Evolutionary conservation across 2,797 vertebrate species (phyloP), one percentile per base, ranked within the genome.

Genomic region (Eulemur albifrons): DNA sequence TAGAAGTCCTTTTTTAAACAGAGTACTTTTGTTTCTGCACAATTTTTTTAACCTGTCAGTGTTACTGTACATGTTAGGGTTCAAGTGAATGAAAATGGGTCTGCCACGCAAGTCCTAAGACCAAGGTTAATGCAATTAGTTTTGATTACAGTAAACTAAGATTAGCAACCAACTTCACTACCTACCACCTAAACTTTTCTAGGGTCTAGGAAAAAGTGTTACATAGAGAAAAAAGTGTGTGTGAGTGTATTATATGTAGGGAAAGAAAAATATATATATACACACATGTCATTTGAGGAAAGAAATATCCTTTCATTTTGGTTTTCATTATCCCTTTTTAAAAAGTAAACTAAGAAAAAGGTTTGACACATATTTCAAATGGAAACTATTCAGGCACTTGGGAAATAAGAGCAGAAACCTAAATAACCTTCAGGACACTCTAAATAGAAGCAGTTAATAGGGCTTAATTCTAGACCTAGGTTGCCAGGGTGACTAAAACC

Each of bases 401-500:
- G 84, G 72, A 75, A 92, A 54, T 75, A 75, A 63, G 32, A 82
- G 27, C 18, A 87, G 54, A 82, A 80, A 63, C 35, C 38, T 45
- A 32, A 1, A 80, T 80, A 45, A 79, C 25, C 32, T 95, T 86
- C 76, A 76, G 35, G n/a, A 77, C 12, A 13, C 40, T 95, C 7
- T 40, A 94, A 95, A 69, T 45, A 86, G 86, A 75, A 45, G 21
- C 3, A 27, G 21, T 84, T 84, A 90, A 23, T 75, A 86, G 72
- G 23, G 7, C 40, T 92, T 61, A 69, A 76, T 92, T 77, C 69
- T 86, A 90, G 70, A 73, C 54, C 27, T 70, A 76, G 54, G 54
- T 94, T 90, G 38, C 81, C 77, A 77, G 23, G 63, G 43, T 90
- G 23, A 95, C n/a, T 87, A 35, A 83, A 93, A 93, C 43, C 73